Base-by-base conservation (phyloP, 2,113 vertebrate genomes). In the Neodon shergylaensis region DNA sequence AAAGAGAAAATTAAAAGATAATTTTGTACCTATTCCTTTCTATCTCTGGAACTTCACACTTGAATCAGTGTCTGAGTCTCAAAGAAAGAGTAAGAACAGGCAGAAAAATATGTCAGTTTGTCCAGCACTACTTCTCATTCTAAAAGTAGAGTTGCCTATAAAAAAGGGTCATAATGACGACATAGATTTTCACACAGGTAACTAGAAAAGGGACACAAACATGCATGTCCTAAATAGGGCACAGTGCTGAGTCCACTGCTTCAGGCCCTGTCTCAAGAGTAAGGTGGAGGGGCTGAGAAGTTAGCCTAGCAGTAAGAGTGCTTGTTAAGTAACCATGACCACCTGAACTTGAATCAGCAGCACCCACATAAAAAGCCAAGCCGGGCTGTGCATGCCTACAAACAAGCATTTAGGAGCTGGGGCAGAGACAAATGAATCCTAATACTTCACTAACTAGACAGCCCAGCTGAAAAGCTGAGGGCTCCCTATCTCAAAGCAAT, bases 11-110 rank as follows among this genome's bases (percentile, higher is more conserved):
- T 77, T 94, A 85, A 73, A 47, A 33, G 36, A 79, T 79, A 81
- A 1, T 44, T 73, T 88, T 76, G 49, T 17, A 36, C 26, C 49
- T 84, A 74, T 87, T 85, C 52, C 28, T 44, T 92, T 49, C 76
- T 66, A 77, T 10, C 92, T 94, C 76, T 88, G 39, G 47, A 95
- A 91, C 65, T 61, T 77, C 52, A 81, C 14, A 83, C 81, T 74
- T 63, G 86, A 95, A 83, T 54, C 8, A 72, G 79, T 44, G 44
- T 22, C 81, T 84, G 42, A 74, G 36, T 70, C 89, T 92, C 49
- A 63, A 76, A 33, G 68, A 76, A 94, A 76, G 52, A 83, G 11
- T 58, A 73, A 94, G 61, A 61, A 7, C 8, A 52, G 33, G 39
- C 39, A 65, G 7, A 8, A 12, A 8, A 24, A 33, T 66, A 8